Percentiles rank a stretch among this genome's conserved stretches.
These are phyloP conservation scores for Dorcus parallelipipedus DNA, from an alignment of 2,888 invertebrate genomes.

Conservation along the genomic window DNA sequence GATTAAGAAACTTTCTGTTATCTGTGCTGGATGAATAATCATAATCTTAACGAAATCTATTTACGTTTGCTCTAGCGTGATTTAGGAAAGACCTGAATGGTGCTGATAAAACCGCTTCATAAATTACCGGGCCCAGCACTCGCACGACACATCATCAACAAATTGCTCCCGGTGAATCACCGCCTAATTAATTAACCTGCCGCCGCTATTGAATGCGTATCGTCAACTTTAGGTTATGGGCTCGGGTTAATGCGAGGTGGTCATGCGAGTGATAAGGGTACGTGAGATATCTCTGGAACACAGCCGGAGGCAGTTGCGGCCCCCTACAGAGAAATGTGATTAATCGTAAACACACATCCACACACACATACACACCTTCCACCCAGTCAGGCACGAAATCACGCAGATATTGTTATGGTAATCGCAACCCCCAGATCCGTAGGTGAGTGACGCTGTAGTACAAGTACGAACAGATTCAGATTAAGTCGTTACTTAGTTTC, in stretches of 20 bases:
- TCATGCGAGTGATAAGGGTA: conserved; percentile 20
- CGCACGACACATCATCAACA: not conserved
- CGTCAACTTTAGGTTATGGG: conserved; percentile 8
- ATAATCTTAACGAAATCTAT: no score
- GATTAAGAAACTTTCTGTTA: no score
- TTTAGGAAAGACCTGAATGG: not conserved
- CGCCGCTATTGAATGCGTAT: conserved; percentile 1
- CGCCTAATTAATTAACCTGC: conserved; percentile 3
- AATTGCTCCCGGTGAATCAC: conserved; percentile 1
- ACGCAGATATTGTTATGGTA: conserved; percentile 18
- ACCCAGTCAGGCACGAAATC: not conserved
- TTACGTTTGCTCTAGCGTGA: not conserved
- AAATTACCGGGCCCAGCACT: not conserved
- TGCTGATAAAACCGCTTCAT: not conserved
- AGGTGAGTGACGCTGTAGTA: conserved; percentile 10
- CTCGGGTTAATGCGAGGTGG: conserved; percentile 16
- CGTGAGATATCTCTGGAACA: conserved; percentile 18
- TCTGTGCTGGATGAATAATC: no score
- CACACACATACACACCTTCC: conserved; percentile 5
- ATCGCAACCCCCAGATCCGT: not conserved
- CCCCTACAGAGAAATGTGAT: conserved; percentile 18
- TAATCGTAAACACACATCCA: conserved; percentile 19
- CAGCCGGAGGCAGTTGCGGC: conserved; percentile 15
- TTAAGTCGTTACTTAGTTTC: not conserved
- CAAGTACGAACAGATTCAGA: not conserved